phyloP scores from a whole-genome alignment of 1,140 invertebrate species.

The Drosophila sulfurigaster region DNA sequence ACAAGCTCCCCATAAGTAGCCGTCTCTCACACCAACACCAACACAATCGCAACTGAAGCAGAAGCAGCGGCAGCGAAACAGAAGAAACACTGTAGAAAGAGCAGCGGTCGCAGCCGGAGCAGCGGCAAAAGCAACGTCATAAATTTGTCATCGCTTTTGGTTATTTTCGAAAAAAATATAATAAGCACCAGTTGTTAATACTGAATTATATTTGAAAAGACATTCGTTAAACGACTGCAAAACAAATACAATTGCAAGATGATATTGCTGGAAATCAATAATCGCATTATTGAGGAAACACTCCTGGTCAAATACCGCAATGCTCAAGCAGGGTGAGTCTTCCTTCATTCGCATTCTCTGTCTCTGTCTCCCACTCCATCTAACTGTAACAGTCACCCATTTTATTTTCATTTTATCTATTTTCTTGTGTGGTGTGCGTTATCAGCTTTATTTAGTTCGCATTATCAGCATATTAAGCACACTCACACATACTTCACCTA shows the following conservation, averaged over 20 bases:
- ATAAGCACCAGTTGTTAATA: slow-evolving; percentile 15
- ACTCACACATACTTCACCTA: slow-evolving; percentile 8
- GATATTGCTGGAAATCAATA: slow-evolving; percentile 99
- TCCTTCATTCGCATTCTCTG: slow-evolving; percentile 5
- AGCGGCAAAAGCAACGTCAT: slow-evolving; percentile 77
- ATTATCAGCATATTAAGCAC: slow-evolving; percentile 58
- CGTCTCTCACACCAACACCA: slow-evolving; percentile 59
- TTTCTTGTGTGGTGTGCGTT: slow-evolving; percentile 37
- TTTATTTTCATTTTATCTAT: slow-evolving; percentile 59
- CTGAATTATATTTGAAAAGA: slow-evolving; percentile 23
- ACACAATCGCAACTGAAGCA: slow-evolving; percentile 33
- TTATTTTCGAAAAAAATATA: slow-evolving; percentile 16
- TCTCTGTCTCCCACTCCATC: slow-evolving; percentile 1
- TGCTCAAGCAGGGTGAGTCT: slow-evolving; percentile 96
- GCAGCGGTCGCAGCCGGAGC: slow-evolving; percentile 63
- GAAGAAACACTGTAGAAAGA: slow-evolving; percentile 17
- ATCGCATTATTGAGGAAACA: slow-evolving; percentile 98
- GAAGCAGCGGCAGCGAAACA: slow-evolving; percentile 62
- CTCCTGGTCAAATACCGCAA: slow-evolving; percentile 97
- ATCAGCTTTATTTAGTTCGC: slow-evolving; percentile 55
- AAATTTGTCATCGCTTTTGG: slow-evolving; percentile 71
- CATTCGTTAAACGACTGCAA: slow-evolving; percentile 18
- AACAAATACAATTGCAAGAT: slow-evolving; percentile 86
- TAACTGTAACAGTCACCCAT: slow-evolving; percentile 60
- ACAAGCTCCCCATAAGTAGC: slow-evolving; percentile 51